Conservation (phyloP, 35 echinoderm and acorn worm genomes). For the Eucidaris tribuloides region DNA sequence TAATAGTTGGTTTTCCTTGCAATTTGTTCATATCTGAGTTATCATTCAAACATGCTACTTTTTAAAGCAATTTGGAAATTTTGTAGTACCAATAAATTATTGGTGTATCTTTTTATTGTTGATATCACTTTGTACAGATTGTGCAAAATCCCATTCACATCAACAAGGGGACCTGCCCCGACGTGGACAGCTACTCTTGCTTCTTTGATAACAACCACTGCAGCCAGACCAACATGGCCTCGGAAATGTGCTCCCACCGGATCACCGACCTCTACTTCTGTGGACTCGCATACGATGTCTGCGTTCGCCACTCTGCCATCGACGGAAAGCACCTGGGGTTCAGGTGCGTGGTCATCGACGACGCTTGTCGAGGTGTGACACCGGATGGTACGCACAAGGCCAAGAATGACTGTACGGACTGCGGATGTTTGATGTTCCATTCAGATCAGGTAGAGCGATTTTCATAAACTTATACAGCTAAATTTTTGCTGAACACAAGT, state of each 20-base stretch:
- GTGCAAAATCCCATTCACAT: constrained; percentile 23
- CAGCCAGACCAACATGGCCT: constrained; percentile 37
- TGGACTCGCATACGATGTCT: constrained; percentile 85
- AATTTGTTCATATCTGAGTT: too few species aligned
- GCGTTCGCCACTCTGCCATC: constrained; percentile 54
- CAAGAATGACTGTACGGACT: not conserved
- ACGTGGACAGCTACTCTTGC: constrained; percentile 78
- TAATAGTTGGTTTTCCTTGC: too few species aligned
- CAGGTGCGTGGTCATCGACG: constrained; percentile 58
- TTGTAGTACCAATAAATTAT: too few species aligned
- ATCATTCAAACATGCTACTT: too few species aligned
- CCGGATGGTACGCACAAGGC: not conserved
- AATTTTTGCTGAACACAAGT: too few species aligned
- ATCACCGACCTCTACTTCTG: constrained; percentile 81
- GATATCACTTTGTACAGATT: constrained; percentile 28
- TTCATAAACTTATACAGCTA: too few species aligned
- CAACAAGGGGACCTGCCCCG: constrained; percentile 50
- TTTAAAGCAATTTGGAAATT: too few species aligned
- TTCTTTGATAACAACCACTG: constrained; percentile 65
- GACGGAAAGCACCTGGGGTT: constrained; percentile 68
- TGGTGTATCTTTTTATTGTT: not conserved
- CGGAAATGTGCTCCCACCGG: not conserved
- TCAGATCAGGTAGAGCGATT: not conserved
- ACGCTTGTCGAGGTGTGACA: constrained; percentile 38
- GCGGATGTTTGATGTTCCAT: not conserved